Base-by-base conservation (phyloP, 2,797 vertebrate species). In the Semaprochilodus insignis region DNA sequence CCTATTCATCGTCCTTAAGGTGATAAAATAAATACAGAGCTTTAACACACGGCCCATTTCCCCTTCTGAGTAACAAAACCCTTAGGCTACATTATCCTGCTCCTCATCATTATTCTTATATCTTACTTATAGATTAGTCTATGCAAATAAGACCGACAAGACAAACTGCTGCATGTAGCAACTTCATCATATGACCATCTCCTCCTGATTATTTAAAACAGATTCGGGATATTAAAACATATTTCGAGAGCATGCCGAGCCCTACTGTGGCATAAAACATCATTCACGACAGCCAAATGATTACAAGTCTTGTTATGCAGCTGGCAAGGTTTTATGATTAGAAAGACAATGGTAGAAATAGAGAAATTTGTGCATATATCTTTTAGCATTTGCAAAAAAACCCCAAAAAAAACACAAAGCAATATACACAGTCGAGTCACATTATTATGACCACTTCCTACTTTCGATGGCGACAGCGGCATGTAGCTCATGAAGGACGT, bases 11-110 rank as follows among this genome's bases (percentile, higher is more conserved):
- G 79, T 93, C 92, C 91, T 91, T 92, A 93, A 94, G 94, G 91
- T 92, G 93, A 91, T 93, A 93, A 92, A 96, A 96, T 96, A 96
- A 96, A 96, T 96, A 95, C 90, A 92, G 91, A 89, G 86, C 92
- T 91, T 91, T 87, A 90, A 91, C 89, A 85, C 92, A 94, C 63
- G 17, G 66, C 63, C 62, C 75, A 81, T 73, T 83, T 84, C 69
- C 31, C 52, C 34, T 48, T 67, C 67, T 77, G 31, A 48, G 55
- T 51, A 76, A 77, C 44, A 77, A 82, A 82, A 63, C 44, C 31
- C 44, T 19, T 36, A 51, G 16, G 73, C 63, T 81, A 81, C 74
- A 76, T 74, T 23, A 54, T 76, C 74, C 65, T 75, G 63, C 57
- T 70, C 57, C 71, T 34, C 10, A 23, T 70, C 54, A 44, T 69